A percentile compares a stretch with the other conserved stretches of the same genome.
Evolutionary conservation across 2,888 invertebrate genomes (phyloP).

Genomic region (Brenthis daphne): DNA sequence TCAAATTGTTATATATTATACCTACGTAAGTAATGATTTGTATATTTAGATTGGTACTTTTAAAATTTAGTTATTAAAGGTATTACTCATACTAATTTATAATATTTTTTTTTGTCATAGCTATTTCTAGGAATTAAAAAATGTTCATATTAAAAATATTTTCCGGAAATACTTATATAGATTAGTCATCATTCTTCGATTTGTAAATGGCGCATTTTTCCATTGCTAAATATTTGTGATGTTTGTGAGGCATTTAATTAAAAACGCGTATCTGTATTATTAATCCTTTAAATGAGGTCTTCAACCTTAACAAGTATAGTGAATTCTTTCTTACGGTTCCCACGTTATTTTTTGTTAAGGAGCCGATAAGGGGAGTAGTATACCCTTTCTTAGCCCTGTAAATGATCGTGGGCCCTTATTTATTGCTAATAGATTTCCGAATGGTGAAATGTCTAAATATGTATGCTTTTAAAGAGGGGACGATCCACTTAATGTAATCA

Average conservation of each 20-base stretch:
- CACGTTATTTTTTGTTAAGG: conserved; percentile 78
- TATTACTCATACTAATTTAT: conserved; percentile 27
- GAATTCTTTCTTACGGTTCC: conserved; percentile 74
- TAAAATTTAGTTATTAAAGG: neutral
- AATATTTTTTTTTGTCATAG: conserved; percentile 20
- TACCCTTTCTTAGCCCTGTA: conserved; percentile 76
- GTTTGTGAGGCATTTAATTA: conserved; percentile 35
- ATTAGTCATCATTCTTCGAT: conserved; percentile 25
- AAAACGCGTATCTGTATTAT: conserved; percentile 44
- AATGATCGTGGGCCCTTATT: conserved; percentile 74
- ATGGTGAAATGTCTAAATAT: conserved; percentile 62
- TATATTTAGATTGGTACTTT: neutral
- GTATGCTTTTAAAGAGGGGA: conserved; percentile 64
- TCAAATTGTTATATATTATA: too few species aligned
- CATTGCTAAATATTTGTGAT: neutral
- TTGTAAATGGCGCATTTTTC: neutral
- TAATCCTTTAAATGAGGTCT: conserved; percentile 57
- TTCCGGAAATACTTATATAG: conserved; percentile 25
- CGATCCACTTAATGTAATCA: conserved; percentile 53
- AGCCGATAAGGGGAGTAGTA: conserved; percentile 77
- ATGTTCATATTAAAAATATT: neutral
- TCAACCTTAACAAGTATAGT: conserved; percentile 62
- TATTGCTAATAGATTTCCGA: conserved; percentile 78
- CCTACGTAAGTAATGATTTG: too few species aligned
- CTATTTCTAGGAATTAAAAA: conserved; percentile 1